Evolutionary conservation across 2,797 vertebrate genomes (phyloP), one percentile per base, ranked within the genome.

Genomic region (Astyanax mexicanus): DNA sequence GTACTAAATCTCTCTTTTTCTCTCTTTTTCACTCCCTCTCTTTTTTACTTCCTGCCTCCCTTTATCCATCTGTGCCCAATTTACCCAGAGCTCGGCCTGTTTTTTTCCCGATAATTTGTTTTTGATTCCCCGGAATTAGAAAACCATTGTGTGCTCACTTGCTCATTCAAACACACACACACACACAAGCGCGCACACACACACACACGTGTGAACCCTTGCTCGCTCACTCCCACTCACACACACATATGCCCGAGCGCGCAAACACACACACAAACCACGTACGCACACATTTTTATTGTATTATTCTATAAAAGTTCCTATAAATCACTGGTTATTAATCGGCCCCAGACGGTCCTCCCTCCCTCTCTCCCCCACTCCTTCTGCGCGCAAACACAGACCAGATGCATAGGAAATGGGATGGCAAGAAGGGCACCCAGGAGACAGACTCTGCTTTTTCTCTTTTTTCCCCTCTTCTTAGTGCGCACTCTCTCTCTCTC

Each of bases 251-350:
- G 44, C 55, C 51, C 69, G 44, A 70, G 69, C 57, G 61, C 54
- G 73, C 79, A n/a, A n/a, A 84, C 85, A 85, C 84, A 86, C 70
- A 75, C 83, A 35, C 90, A 88, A 70, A 79, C 80, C 88, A 90
- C 85, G 77, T 88, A 90, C 84, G 77, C 92, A 92, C 92, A 93
- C 91, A 93, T 93, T 93, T 93, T 98, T 98, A 96, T 95, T 95
- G 93, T 96, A 95, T 97, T 97, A 97, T 98, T 98, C 95, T 96
- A 97, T 98, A 98, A 97, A 96, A 95, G 95, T 96, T 96, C 91
- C 92, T 96, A 95, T 98, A 97, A 98, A 98, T 98, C 96, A 96
- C 92, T 95, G 94, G 94, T 95, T 96, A 95, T 96, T 97, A 95
- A 96, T 97, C 94, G 93, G 91, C 93, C 93, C 93, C 93, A 94